phyloP scores from a whole-genome alignment of 2,113 vertebrate genomes.

The Macroglossus sobrinus region DNA sequence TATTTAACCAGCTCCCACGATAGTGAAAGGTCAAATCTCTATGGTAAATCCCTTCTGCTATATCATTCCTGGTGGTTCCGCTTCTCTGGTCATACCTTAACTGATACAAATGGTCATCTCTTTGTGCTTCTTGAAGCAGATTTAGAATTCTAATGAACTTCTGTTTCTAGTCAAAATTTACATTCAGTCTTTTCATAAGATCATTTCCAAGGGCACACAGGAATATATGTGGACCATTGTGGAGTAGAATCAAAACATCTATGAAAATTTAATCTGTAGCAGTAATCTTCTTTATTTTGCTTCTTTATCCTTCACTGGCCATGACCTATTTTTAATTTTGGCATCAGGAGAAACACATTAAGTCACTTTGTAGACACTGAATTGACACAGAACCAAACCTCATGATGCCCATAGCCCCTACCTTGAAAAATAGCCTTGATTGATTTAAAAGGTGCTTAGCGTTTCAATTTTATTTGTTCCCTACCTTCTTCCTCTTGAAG shows the following conservation, averaged over 20 bases:
- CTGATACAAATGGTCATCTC: not conserved
- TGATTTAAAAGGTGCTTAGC: not conserved
- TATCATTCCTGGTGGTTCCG: not conserved
- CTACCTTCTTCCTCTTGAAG: not conserved
- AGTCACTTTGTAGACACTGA: not conserved
- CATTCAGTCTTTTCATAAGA: not conserved
- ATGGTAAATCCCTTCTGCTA: not conserved
- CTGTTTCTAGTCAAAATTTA: not conserved
- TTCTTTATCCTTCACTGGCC: slow-evolving; percentile 46
- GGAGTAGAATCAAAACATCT: slow-evolving; percentile 49
- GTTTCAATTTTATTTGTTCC: not conserved
- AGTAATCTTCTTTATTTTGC: slow-evolving; percentile 11
- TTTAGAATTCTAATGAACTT: slow-evolving; percentile 11
- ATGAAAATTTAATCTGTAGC: slow-evolving; percentile 57
- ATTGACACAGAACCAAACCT: not conserved
- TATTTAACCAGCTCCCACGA: not conserved
- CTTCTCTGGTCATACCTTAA: not conserved
- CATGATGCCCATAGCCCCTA: not conserved
- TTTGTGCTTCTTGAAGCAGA: not conserved
- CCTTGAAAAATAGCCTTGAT: slow-evolving; percentile 31
- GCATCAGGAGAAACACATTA: slow-evolving; percentile 32
- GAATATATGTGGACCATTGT: slow-evolving; percentile 48
- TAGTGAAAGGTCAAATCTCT: not conserved
- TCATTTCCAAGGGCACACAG: not conserved
- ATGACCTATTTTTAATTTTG: slow-evolving; percentile 1